Evolutionary conservation across 1,140 invertebrate genomes (phyloP).

Genomic region (Apis laboriosa): DNA sequence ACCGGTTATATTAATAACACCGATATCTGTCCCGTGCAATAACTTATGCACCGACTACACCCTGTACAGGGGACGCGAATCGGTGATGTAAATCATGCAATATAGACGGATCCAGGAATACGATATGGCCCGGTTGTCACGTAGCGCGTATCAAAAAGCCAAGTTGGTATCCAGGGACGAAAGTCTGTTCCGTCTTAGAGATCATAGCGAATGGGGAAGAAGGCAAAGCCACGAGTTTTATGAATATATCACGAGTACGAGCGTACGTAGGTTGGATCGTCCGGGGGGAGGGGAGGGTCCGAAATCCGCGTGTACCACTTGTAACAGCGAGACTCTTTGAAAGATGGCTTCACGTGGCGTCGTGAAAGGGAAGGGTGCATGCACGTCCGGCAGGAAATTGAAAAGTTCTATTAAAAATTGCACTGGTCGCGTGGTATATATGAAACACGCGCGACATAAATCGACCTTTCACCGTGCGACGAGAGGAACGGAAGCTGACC

Average conservation of each 20-base stretch:
- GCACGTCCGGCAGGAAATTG: slow-evolving; percentile 56
- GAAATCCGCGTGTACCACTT: slow-evolving; percentile 49
- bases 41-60: not conserved
- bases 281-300: not conserved
- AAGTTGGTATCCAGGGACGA: slow-evolving; percentile 42
- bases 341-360: slow-evolving; percentile 23
- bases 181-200: slow-evolving; percentile 25
- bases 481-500: slow-evolving; percentile 8
- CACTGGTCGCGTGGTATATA: not conserved
- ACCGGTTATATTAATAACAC: not conserved
- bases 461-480: slow-evolving; percentile 26
- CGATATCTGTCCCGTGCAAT: not conserved
- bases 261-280: slow-evolving; percentile 28
- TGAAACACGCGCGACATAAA: slow-evolving; percentile 38
- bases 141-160: slow-evolving; percentile 32
- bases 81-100: slow-evolving; percentile 33
- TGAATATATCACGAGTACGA: slow-evolving; percentile 59
- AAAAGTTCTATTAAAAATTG: slow-evolving; percentile 63
- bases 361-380: not conserved
- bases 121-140: slow-evolving; percentile 32
- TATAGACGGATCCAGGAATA: slow-evolving; percentile 21
- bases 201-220: slow-evolving; percentile 42
- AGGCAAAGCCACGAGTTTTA: slow-evolving; percentile 47
- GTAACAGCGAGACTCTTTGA: slow-evolving; percentile 43
- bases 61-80: not conserved